phyloP scores from a whole-genome alignment of 2,888 invertebrate species.

The Caenorhabditis wallacei region DNA sequence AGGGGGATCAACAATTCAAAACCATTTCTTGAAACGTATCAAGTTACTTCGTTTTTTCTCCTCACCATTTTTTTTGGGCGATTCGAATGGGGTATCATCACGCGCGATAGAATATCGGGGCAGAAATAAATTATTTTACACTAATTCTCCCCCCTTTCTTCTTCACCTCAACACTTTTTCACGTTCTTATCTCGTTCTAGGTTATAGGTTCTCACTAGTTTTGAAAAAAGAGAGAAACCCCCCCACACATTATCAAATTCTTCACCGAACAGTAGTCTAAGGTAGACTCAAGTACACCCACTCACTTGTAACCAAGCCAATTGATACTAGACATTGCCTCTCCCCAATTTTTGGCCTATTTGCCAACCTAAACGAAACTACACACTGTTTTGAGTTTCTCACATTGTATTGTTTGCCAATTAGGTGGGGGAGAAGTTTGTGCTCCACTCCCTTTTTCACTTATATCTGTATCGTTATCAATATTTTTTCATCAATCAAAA shows the following conservation, averaged over 20 bases:
- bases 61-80: not conserved
- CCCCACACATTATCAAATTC: constrained; percentile 8
- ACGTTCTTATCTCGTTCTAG: constrained; percentile 35
- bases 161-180: constrained; percentile 25
- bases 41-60: constrained; percentile 11
- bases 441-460: not conserved
- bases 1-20: constrained; percentile 19
- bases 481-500: not conserved
- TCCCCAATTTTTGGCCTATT: constrained; percentile 11
- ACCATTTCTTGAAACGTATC: constrained; percentile 26
- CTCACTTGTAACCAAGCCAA: constrained; percentile 34
- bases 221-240: constrained; percentile 11
- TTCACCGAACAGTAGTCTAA: constrained; percentile 15
- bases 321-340: constrained; percentile 8
- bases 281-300: constrained; percentile 19
- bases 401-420: constrained; percentile 25
- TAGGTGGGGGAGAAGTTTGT: constrained; percentile 9
- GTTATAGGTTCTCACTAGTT: constrained; percentile 4
- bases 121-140: constrained; percentile 44
- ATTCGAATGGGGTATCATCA: not conserved
- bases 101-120: constrained; percentile 17
- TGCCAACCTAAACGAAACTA: constrained; percentile 21
- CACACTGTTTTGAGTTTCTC: constrained; percentile 42
- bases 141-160: not conserved
- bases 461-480: constrained; percentile 34